Conservation (phyloP, 2,888 invertebrate species). For the Teleogryllus oceanicus region DNA sequence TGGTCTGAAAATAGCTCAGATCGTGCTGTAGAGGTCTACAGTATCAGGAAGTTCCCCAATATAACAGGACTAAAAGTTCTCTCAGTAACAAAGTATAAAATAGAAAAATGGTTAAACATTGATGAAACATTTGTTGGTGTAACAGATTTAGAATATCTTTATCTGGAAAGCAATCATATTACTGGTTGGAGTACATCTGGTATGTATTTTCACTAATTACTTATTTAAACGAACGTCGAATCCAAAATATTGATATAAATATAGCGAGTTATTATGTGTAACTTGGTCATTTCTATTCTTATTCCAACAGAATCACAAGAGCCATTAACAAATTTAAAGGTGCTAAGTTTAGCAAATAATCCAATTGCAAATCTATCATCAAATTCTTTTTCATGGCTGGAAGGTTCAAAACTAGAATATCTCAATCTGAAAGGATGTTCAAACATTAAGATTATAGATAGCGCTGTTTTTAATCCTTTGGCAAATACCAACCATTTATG, state of each 20-base stretch:
- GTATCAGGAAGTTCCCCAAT: conserved; percentile 5
- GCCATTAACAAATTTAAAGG: conserved; percentile 25
- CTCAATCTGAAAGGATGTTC: conserved; percentile 26
- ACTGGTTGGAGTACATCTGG: conserved; percentile 22
- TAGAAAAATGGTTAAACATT: conserved; percentile 20
- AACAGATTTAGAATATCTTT: not conserved
- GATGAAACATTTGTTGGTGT: conserved; percentile 27
- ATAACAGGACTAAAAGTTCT: conserved; percentile 23
- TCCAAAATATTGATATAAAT: too few relatives aligned
- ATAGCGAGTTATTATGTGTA: too few relatives aligned
- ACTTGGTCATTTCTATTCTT: too few relatives aligned
- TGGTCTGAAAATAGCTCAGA: too few relatives aligned
- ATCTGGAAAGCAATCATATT: conserved; percentile 21
- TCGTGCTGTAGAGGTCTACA: too few relatives aligned
- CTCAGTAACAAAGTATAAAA: conserved; percentile 26
- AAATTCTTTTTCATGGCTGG: conserved; percentile 30
- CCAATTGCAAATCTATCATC: conserved; percentile 26
- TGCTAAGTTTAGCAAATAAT: conserved; percentile 29
- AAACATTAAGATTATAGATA: conserved; percentile 7
- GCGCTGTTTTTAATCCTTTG: conserved; percentile 21
- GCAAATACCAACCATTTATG: not conserved
- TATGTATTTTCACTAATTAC: not conserved
- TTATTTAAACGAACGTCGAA: too few relatives aligned
- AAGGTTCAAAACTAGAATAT: conserved; percentile 25
- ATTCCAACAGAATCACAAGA: too few relatives aligned